Conservation (phyloP, 2,888 invertebrate species). For the Tetrapedia diversipes region DNA sequence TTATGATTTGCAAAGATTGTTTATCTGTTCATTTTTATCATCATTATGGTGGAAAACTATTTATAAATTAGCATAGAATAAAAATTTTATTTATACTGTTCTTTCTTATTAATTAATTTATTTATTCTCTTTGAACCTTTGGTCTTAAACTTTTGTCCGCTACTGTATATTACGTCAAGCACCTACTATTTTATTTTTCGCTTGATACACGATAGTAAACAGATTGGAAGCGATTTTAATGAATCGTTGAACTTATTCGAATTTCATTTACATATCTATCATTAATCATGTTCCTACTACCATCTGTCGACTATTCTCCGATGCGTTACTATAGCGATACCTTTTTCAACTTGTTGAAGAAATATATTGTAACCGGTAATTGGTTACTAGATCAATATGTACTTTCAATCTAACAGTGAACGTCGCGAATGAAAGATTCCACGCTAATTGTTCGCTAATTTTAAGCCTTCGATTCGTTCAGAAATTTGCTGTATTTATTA, state of each 20-base stretch:
- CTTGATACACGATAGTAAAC: not conserved
- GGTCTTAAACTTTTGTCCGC: no score
- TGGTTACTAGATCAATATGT: not conserved
- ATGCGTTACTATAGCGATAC: not conserved
- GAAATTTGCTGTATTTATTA: not conserved
- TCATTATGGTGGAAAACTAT: no score
- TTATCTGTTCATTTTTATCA: no score
- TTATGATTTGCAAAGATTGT: no score
- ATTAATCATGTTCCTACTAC: constrained; percentile 6
- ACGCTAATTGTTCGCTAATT: not conserved
- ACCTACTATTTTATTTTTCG: not conserved
- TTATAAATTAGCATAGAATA: no score
- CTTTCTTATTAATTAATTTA: no score
- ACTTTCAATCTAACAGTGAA: not conserved
- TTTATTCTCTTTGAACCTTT: no score
- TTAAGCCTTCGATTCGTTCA: not conserved
- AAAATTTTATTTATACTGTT: no score
- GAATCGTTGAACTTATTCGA: not conserved
- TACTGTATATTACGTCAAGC: no score
- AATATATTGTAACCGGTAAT: constrained; percentile 4
- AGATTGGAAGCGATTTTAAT: not conserved
- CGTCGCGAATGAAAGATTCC: not conserved
- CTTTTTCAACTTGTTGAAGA: not conserved
- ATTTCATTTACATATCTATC: constrained; percentile 3
- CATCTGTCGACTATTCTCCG: not conserved